Base-by-base conservation (phyloP, 2,113 vertebrate genomes). In the Ammodytes dubius region DNA sequence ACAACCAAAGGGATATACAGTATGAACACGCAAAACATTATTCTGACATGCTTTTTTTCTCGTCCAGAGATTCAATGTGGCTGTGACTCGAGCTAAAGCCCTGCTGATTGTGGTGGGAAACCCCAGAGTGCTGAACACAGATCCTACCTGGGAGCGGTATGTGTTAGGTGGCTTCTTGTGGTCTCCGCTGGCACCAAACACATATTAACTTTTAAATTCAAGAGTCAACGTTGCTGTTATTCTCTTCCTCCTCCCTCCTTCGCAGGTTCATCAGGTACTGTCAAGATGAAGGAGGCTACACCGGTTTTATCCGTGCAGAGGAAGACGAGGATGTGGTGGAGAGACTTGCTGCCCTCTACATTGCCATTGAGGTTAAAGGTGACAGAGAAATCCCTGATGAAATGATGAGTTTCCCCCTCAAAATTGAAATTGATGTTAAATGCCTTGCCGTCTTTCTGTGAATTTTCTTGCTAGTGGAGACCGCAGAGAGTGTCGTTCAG, bases 81-180 rank as follows among this genome's bases (percentile, higher is more conserved):
- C 98, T 35, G 79, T 99, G 90, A 99, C 98, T 39, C 95, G 98
- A 90, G 96, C 98, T 79, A 98, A 97, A 92, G 92, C 98, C 46
- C 89, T 99, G 86, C 90, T 99, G 79, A 97, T 99, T 0, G 87
- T 99, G 73, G 95, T 99, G 87, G 98, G 98, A 45, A 99, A 99
- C 89, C 96, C 97, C 0, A 50, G 80, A 0, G 95, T 98, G 81
- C 94, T 99, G 81, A 83, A 84, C 60, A 90, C 92, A 3, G 97
- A 99, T 58, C 35, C 37, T 0, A 90, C 92, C 84, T 99, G 98
- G 98, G 84, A 77, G 49, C 87, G 77, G 98, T 98, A 92, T 81
- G 96, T 87, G 35, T 59, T 46, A 5, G 12, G 15, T 35, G 27
- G 3, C 9, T 11, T 11, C 53, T 72, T 52, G 8, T 3, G 4